Conservation (phyloP, 1,140 invertebrate genomes). For the Plectus sambesii region DNA sequence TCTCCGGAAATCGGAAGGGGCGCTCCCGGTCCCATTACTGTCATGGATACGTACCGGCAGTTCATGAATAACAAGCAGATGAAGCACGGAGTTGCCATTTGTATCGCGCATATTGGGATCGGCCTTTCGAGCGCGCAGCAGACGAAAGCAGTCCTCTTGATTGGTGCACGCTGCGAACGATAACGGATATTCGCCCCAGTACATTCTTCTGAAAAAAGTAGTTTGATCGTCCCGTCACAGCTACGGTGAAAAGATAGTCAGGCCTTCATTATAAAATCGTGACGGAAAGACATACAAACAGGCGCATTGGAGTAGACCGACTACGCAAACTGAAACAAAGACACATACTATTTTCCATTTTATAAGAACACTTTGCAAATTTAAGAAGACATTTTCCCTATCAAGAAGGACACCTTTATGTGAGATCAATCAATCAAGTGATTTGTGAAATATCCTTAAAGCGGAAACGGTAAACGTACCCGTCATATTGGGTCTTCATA, state of each 20-base stretch:
- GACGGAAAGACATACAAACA: no score
- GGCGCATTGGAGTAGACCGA: no score
- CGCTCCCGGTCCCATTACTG: no score
- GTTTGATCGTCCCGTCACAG: no score
- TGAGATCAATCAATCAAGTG: not conserved
- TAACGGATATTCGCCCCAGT: conserved; percentile 94
- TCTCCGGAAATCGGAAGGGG: no score
- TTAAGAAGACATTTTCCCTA: no score
- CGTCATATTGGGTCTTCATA: conserved; percentile 78
- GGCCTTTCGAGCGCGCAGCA: conserved; percentile 83
- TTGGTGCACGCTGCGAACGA: conserved; percentile 88
- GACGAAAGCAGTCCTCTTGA: conserved; percentile 88
- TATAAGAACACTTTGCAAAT: no score
- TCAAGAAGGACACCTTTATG: conserved; percentile 47
- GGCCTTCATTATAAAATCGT: no score
- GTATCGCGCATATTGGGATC: conserved; percentile 87
- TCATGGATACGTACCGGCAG: conserved; percentile 59
- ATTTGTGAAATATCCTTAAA: not conserved
- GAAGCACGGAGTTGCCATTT: conserved; percentile 91
- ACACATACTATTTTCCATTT: no score
- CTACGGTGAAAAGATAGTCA: no score
- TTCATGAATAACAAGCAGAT: conserved; percentile 91
- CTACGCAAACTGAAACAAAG: no score
- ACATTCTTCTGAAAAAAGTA: conserved; percentile 63
- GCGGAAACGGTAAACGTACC: conserved; percentile 52